Evolutionary conservation across 2,888 invertebrate species (phyloP).

Genomic region (Dysmachus trigonus): DNA sequence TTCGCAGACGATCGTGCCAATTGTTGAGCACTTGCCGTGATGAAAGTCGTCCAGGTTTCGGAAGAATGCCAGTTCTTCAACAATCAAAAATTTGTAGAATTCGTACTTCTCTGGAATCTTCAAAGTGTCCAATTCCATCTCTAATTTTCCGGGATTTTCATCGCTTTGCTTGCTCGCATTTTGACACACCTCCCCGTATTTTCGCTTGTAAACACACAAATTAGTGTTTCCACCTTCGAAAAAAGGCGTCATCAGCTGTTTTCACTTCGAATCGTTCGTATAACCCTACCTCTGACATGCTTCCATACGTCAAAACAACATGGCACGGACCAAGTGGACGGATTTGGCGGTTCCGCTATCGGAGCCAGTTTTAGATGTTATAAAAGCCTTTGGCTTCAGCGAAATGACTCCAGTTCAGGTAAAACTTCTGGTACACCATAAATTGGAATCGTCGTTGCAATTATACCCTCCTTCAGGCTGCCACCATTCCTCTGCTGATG

Average conservation of each 20-base stretch:
- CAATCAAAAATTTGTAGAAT: slow-evolving; percentile 41
- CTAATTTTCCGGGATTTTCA: too few relatives aligned
- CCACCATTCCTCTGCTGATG: slow-evolving; percentile 87
- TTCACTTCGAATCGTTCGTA: background rate
- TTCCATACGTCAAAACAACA: slow-evolving; percentile 45
- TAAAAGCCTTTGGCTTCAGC: slow-evolving; percentile 67
- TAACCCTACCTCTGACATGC: background rate
- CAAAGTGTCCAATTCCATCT: background rate
- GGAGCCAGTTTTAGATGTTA: slow-evolving; percentile 66
- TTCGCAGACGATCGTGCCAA: background rate
- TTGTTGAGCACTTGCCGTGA: slow-evolving; percentile 45
- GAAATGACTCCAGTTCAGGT: slow-evolving; percentile 71
- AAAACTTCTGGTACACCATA: slow-evolving; percentile 2
- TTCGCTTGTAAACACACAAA: too few relatives aligned
- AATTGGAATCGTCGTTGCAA: background rate
- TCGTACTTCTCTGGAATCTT: background rate
- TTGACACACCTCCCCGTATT: background rate
- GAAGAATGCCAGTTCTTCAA: slow-evolving; percentile 38
- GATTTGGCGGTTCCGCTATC: slow-evolving; percentile 65
- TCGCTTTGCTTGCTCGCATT: background rate
- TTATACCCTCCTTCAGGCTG: slow-evolving; percentile 70
- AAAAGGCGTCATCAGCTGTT: too few relatives aligned
- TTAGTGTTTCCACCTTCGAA: too few relatives aligned
- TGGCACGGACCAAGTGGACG: slow-evolving; percentile 64
- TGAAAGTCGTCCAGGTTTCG: slow-evolving; percentile 19